Percentiles rank a stretch among this genome's conserved stretches.
These are phyloP conservation scores for Ciconia nigra DNA, from an alignment of 2,797 vertebrate species.

Conservation along the genomic window DNA sequence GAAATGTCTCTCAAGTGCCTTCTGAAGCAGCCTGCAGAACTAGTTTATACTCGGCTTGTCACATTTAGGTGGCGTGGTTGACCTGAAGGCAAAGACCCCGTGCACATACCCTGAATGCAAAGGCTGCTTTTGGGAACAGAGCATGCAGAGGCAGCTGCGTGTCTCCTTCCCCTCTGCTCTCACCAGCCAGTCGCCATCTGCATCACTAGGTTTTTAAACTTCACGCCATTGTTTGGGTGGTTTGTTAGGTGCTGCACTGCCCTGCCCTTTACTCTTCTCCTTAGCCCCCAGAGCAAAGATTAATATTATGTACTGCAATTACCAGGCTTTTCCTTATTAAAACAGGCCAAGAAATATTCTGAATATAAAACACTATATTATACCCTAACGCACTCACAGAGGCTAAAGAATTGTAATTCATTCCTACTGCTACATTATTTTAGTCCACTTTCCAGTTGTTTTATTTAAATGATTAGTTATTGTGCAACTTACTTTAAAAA, in stretches of 20 bases:
- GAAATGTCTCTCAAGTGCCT: background rate
- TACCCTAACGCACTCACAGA: background rate
- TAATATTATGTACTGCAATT: background rate
- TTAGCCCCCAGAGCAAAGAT: background rate
- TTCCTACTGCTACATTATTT: background rate
- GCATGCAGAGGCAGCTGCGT: background rate
- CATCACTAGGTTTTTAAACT: background rate
- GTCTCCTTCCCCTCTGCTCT: background rate
- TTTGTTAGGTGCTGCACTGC: background rate
- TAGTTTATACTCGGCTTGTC: fast-evolving
- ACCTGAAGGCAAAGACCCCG: background rate
- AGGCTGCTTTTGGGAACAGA: background rate
- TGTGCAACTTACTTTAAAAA: background rate
- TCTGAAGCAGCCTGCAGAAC: background rate
- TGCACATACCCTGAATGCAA: background rate
- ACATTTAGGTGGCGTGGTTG: background rate
- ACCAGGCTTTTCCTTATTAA: conserved; percentile 41
- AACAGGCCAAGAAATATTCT: conserved; percentile 1
- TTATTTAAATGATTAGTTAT: conserved; percentile 48
- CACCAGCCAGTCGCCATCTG: background rate
- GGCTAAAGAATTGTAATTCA: background rate
- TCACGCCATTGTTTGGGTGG: background rate
- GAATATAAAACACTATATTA: conserved; percentile 22
- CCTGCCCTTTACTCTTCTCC: background rate
- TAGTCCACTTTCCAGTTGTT: conserved; percentile 15